Percentiles rank a stretch among this genome's conserved stretches.
Evolutionary conservation across 2,888 invertebrate genomes (phyloP).

Genomic region (Hyalella azteca): DNA sequence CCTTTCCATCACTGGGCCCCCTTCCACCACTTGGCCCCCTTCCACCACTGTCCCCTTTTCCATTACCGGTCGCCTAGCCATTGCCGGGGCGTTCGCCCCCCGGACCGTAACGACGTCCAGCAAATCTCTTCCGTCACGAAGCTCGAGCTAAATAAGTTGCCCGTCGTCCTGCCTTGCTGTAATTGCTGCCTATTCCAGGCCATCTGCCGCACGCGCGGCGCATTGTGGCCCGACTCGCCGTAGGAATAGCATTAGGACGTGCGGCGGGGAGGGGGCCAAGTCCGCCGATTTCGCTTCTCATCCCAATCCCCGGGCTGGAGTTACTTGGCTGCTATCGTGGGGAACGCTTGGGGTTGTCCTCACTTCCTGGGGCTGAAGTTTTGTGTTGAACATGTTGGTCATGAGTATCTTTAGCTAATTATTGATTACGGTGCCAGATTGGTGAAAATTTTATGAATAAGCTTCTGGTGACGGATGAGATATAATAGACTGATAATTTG

Average conservation of each 20-base stretch:
- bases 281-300: too few relatives aligned
- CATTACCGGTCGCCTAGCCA: background rate
- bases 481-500: too few relatives aligned
- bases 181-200: slow-evolving; percentile 9
- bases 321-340: background rate
- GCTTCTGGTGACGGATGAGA: too few relatives aligned
- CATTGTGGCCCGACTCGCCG: background rate
- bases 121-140: slow-evolving; percentile 3
- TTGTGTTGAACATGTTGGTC: too few relatives aligned
- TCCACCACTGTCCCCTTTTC: background rate
- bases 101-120: too few relatives aligned
- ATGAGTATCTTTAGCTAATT: too few relatives aligned
- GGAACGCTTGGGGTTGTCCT: background rate
- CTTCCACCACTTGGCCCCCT: background rate
- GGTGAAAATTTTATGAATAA: too few relatives aligned
- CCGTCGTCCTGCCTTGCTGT: too few relatives aligned
- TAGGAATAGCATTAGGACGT: slow-evolving; percentile 1
- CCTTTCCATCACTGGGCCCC: too few relatives aligned
- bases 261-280: background rate
- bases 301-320: background rate
- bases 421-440: too few relatives aligned
- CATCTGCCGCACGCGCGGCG: slow-evolving; percentile 1
- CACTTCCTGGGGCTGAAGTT: too few relatives aligned
- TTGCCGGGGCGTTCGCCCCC: too few relatives aligned
- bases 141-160: background rate